Evolutionary conservation across 2,888 invertebrate genomes (phyloP).

Genomic region (Mythimna vitellina): DNA sequence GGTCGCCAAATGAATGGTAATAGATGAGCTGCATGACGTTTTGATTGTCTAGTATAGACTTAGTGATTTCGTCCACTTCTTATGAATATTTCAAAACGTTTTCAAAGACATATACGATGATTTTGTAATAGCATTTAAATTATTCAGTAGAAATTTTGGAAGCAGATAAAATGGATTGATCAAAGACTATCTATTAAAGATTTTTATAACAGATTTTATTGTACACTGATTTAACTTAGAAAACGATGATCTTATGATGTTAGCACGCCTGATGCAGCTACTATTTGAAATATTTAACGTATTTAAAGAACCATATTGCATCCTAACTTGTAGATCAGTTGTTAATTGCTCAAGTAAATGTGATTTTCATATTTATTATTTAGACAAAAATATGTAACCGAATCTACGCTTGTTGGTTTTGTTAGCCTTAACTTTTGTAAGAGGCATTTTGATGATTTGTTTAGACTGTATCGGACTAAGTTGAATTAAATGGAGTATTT

Average conservation of each 20-base stretch:
- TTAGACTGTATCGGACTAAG: neutral
- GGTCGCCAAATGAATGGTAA: conserved; percentile 59
- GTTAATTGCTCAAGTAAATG: conserved; percentile 58
- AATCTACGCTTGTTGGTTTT: conserved; percentile 22
- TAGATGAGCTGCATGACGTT: conserved; percentile 68
- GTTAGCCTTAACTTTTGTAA: conserved; percentile 4
- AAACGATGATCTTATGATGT: conserved; percentile 36
- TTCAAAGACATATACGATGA: conserved; percentile 41
- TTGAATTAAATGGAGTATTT: neutral
- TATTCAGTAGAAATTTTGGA: conserved; percentile 7
- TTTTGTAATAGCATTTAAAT: conserved; percentile 36
- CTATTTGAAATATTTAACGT: conserved; percentile 11
- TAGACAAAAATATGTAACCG: conserved; percentile 18
- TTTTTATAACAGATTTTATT: conserved; percentile 38
- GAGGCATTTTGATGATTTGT: conserved; percentile 4
- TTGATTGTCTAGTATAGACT: conserved; percentile 76
- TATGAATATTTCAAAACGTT: conserved; percentile 62
- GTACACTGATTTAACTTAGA: conserved; percentile 14
- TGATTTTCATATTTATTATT: conserved; percentile 48
- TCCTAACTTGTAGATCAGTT: conserved; percentile 30
- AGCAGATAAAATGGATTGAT: conserved; percentile 16
- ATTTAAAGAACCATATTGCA: conserved; percentile 17
- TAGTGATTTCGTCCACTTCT: conserved; percentile 84
- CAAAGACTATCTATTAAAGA: conserved; percentile 25
- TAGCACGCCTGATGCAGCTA: conserved; percentile 34